phyloP scores from a whole-genome alignment of 2,113 vertebrate genomes.

The Brachyhypopomus gauderio region DNA sequence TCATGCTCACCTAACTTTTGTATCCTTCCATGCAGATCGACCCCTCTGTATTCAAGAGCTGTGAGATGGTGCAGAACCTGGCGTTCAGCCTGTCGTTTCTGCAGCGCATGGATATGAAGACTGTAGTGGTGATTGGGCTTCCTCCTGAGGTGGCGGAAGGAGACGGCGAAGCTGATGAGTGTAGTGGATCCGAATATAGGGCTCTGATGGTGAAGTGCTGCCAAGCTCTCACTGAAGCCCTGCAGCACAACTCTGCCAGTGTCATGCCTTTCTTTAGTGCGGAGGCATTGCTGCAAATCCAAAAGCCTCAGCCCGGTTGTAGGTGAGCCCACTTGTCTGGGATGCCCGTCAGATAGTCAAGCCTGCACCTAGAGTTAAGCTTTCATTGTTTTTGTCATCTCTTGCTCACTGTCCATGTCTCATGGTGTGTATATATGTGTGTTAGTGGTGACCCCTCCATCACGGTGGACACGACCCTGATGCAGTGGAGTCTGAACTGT shows the following conservation, averaged over 20 bases:
- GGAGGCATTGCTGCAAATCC: slow-evolving; percentile 76
- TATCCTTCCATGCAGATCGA: slow-evolving; percentile 73
- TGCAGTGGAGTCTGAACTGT: slow-evolving; percentile 85
- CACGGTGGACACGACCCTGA: slow-evolving; percentile 75
- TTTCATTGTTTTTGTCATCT: too few species aligned
- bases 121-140: slow-evolving; percentile 79
- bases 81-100: slow-evolving; percentile 85
- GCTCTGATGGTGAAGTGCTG: slow-evolving; percentile 71
- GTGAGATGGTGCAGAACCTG: slow-evolving; percentile 73
- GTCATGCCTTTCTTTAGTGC: slow-evolving; percentile 85
- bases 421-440: neutral
- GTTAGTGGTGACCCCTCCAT: slow-evolving; percentile 67
- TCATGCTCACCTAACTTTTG: neutral
- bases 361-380: neutral
- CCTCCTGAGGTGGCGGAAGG: slow-evolving; percentile 48
- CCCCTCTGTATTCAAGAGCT: slow-evolving; percentile 71
- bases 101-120: slow-evolving; percentile 89
- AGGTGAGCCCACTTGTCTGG: slow-evolving; percentile 56
- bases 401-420: neutral
- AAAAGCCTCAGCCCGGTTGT: slow-evolving; percentile 61
- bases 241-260: slow-evolving; percentile 76
- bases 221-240: slow-evolving; percentile 77
- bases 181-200: slow-evolving; percentile 58
- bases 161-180: slow-evolving; percentile 42
- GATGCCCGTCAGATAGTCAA: neutral